Percentiles rank a stretch among this genome's conserved stretches.
Evolutionary conservation across 1,140 invertebrate species (phyloP).

Genomic region (Asbolus verrucosus): DNA sequence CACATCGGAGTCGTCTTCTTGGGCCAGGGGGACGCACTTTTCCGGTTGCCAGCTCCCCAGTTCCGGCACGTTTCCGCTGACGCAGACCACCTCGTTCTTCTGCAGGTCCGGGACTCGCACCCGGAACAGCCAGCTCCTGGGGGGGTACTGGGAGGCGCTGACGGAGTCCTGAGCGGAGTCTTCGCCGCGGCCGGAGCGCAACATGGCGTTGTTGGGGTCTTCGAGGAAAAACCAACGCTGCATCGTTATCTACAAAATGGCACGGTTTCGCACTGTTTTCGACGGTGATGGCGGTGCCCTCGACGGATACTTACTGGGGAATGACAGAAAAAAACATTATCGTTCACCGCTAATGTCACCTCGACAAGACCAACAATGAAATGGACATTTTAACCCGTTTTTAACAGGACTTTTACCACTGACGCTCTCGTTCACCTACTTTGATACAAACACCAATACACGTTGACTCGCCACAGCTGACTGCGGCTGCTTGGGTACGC

Average conservation of each 20-base stretch:
- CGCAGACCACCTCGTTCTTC: conserved; percentile 65
- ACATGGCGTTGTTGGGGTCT: conserved; percentile 63
- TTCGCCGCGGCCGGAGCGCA: conserved; percentile 53
- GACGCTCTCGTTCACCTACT: not conserved
- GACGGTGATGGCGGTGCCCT: not conserved
- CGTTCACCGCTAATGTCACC: conserved; percentile 26
- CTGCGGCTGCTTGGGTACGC: conserved; percentile 5
- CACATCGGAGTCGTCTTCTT: conserved; percentile 63
- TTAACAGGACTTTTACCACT: not conserved
- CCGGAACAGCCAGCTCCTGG: conserved; percentile 66
- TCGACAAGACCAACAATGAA: conserved; percentile 8
- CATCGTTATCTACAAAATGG: conserved; percentile 60
- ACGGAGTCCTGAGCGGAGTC: conserved; percentile 45
- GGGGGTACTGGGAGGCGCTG: conserved; percentile 60
- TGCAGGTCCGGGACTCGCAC: conserved; percentile 63
- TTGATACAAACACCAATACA: conserved; percentile 5
- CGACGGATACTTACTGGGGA: conserved; percentile 5
- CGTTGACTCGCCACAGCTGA: conserved; percentile 13
- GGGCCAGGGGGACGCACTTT: conserved; percentile 65
- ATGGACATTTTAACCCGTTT: conserved; percentile 16
- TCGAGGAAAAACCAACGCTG: conserved; percentile 71
- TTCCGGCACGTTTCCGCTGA: conserved; percentile 66
- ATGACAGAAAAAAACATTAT: conserved; percentile 32
- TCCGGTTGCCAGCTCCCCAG: conserved; percentile 67
- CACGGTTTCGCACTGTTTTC: conserved; percentile 17